Percentiles rank a stretch among this genome's conserved stretches.
phyloP scores from a whole-genome alignment of 1,140 invertebrate genomes.

The Drosophila watanabei region DNA sequence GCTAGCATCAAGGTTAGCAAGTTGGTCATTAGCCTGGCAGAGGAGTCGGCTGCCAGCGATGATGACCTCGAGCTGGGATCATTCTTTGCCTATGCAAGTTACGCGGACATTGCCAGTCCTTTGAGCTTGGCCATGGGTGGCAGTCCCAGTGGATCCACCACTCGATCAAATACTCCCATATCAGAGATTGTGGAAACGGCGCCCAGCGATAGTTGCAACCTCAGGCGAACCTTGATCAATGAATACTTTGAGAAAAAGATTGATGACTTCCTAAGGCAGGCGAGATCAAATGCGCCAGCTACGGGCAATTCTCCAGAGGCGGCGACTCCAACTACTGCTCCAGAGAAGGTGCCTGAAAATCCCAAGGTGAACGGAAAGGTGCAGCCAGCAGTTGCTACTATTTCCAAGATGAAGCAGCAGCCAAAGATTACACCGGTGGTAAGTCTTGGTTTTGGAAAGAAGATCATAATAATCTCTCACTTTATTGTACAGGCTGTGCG shows the following conservation, averaged over 20 bases:
- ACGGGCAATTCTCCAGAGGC: not conserved
- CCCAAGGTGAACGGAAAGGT: not conserved
- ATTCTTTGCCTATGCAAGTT: constrained; percentile 28
- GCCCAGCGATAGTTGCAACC: constrained; percentile 35
- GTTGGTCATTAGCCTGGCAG: constrained; percentile 62
- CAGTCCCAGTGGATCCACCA: constrained; percentile 67
- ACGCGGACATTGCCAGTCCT: constrained; percentile 70
- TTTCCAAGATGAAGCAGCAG: constrained; percentile 1
- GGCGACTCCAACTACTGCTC: not conserved
- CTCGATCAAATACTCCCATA: constrained; percentile 71
- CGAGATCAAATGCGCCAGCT: constrained; percentile 54
- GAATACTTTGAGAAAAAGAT: constrained; percentile 79
- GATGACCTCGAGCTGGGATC: constrained; percentile 64
- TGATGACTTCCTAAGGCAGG: constrained; percentile 76
- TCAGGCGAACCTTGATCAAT: constrained; percentile 62
- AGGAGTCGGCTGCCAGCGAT: constrained; percentile 66
- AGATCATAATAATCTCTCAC: no score
- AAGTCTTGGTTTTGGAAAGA: not conserved
- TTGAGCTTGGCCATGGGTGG: constrained; percentile 73
- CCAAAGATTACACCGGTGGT: constrained; percentile 67
- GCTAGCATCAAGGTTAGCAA: constrained; percentile 67
- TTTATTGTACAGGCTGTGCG: constrained; percentile 66
- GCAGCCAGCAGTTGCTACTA: not conserved
- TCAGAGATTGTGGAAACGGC: constrained; percentile 54
- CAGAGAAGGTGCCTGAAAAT: constrained; percentile 4